phyloP scores from a whole-genome alignment of 92 coral and sea anemone species.

The Muricea muricata region DNA sequence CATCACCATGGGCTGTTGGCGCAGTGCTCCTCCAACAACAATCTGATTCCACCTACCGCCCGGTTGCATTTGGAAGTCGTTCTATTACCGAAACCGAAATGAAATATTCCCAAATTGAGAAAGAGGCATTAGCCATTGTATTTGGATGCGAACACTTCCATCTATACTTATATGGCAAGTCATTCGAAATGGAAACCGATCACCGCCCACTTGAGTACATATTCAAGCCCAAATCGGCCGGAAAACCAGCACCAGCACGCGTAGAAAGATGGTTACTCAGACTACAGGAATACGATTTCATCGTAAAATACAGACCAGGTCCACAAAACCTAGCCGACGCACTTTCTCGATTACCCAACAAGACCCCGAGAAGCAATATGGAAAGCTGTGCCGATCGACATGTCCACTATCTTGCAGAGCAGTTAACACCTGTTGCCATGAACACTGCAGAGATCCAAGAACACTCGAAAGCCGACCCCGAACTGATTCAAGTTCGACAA shows the following conservation, averaged over 20 bases:
- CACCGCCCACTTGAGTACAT: conserved; percentile 59
- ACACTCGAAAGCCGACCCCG: conserved; percentile 46
- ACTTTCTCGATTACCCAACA: conserved; percentile 45
- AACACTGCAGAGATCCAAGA: conserved; percentile 37
- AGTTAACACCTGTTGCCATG: conserved; percentile 56
- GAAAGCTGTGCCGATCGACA: conserved; percentile 63
- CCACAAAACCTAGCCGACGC: too few relatives aligned
- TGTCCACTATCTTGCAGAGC: conserved; percentile 48
- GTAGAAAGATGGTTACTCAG: too few relatives aligned
- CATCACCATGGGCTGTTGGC: conserved; percentile 38
- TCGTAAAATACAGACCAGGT: too few relatives aligned
- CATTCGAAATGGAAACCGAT: conserved; percentile 61
- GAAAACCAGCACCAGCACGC: too few relatives aligned
- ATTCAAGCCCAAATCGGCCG: too few relatives aligned
- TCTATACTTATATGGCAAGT: conserved; percentile 58
- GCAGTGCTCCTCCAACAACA: conserved; percentile 9
- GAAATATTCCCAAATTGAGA: conserved; percentile 49
- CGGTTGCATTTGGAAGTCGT: conserved; percentile 36
- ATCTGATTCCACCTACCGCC: conserved; percentile 21
- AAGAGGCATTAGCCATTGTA: conserved; percentile 32
- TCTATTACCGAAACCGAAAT: conserved; percentile 45
- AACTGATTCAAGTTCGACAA: conserved; percentile 40
- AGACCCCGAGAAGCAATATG: conserved; percentile 55
- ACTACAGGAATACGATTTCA: too few relatives aligned
- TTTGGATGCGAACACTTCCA: conserved; percentile 69